phyloP scores from a whole-genome alignment of 1,140 invertebrate species.

The Trinorchestia longiramus region DNA sequence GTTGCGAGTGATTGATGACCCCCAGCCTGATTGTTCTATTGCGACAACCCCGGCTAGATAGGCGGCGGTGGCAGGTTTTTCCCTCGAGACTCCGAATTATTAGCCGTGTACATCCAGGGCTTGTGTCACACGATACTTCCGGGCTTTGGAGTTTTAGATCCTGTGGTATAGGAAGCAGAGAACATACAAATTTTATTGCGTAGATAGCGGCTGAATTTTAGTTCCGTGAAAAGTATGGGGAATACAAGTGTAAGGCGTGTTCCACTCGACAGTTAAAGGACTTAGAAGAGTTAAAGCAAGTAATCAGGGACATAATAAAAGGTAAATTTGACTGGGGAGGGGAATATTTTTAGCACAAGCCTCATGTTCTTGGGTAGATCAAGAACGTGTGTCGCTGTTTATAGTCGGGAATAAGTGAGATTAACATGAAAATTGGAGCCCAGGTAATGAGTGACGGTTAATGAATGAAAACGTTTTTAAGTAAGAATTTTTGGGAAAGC shows the following conservation, averaged over 20 bases:
- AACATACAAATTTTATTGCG: not conserved
- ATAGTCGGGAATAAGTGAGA: not conserved
- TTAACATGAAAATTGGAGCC: not conserved
- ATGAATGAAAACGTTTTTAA: too few species aligned
- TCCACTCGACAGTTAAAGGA: not conserved
- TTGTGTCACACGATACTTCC: not conserved
- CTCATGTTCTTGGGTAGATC: not conserved
- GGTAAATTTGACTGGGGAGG: not conserved
- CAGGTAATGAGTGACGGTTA: not conserved
- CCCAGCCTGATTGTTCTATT: constrained; percentile 8
- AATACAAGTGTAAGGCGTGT: not conserved
- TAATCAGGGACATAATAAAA: not conserved
- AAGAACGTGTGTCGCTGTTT: not conserved
- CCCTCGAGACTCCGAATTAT: not conserved
- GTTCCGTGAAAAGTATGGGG: not conserved
- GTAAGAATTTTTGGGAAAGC: too few species aligned
- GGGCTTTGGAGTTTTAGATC: not conserved
- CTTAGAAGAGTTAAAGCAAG: not conserved
- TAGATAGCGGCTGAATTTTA: not conserved
- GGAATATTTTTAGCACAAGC: not conserved
- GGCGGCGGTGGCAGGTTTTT: not conserved
- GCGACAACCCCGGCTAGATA: not conserved
- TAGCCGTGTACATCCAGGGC: not conserved
- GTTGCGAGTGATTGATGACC: constrained; percentile 28
- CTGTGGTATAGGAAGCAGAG: not conserved